Base-by-base conservation (phyloP, 2,113 vertebrate species). In the Puntigrus tetrazona region DNA sequence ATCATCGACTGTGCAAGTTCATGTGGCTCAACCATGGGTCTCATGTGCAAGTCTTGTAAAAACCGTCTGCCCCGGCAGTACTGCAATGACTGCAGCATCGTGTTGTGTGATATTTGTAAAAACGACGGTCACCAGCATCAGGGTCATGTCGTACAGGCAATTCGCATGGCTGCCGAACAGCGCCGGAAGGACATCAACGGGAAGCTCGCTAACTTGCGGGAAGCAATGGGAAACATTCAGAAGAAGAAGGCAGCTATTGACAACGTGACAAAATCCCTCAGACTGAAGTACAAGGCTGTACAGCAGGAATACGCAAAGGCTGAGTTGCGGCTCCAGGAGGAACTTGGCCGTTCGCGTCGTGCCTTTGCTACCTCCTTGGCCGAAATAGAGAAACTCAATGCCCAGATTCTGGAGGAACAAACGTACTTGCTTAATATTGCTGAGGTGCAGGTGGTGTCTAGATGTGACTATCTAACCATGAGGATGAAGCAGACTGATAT, bases 381-480 rank as follows among this genome's bases (percentile, higher is more conserved):
- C 0, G 97, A 98, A 86, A 95, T 97, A 2, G 97, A 99, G 86
- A 97, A 97, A 86, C 89, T 95, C 29, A 99, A 99, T 52, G 95
- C 92, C 2, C 97, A 96, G 47, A 93, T 96, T 41, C 91, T 99
- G 74, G 98, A 99, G 88, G 97, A 99, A 76, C 97, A 99, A 87
- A 96, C 96, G 0, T 99, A 99, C 86, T 94, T 96, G 52, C 95
- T 99, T 6, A 97, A 96, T 92, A 95, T 99, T 1, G 96, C 97
- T 0, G 98, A 98, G 90, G 97, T 98, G 74, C 97, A 97, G 93
- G 96, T 97, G 0, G 93, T 98, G 86, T 99, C 98, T 13, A 95
- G 97, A 85, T 98, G 96, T 27, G 98, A 99, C 91, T 99, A 98
- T 89, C 95, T 99, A 85, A 95, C 97, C 20, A 96, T 96, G 93